Conservation (phyloP, 1,140 invertebrate genomes). For the Diuraphis noxia region DNA sequence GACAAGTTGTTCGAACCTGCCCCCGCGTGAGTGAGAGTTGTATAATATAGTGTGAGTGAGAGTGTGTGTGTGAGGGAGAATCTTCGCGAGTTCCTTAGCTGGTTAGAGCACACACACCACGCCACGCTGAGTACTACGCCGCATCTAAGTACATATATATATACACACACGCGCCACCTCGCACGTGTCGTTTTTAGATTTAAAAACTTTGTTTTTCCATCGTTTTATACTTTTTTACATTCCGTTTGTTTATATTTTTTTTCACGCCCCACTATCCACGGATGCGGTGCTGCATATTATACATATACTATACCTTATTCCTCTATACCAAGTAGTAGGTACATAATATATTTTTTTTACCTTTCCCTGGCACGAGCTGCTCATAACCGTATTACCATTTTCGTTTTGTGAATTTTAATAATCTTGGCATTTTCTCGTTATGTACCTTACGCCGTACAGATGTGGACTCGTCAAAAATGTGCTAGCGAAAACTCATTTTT, state of each 20-base stretch:
- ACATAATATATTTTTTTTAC: constrained; percentile 27
- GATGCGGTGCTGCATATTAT: neutral
- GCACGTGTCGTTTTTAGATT: constrained; percentile 49
- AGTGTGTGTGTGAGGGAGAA: neutral
- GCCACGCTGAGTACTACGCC: neutral
- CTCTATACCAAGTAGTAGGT: neutral
- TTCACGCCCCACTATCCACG: neutral
- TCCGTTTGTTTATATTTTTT: neutral
- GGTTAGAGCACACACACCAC: neutral
- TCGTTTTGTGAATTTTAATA: constrained; percentile 35
- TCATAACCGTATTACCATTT: constrained; percentile 30
- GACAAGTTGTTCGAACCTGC: constrained; percentile 45
- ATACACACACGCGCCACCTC: neutral
- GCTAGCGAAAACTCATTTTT: neutral
- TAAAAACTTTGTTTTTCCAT: constrained; percentile 45
- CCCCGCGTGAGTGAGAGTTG: neutral
- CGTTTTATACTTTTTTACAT: constrained; percentile 20
- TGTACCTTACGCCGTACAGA: neutral
- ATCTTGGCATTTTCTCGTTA: neutral
- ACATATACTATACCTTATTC: neutral
- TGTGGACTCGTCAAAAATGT: neutral
- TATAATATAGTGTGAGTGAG: neutral
- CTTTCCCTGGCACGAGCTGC: neutral
- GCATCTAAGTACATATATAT: neutral
- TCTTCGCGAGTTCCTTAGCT: neutral